Evolutionary conservation across 37 sponge, comb jelly and placozoan species (phyloP).

Genomic region (Chondrilla cf. caribensis): DNA sequence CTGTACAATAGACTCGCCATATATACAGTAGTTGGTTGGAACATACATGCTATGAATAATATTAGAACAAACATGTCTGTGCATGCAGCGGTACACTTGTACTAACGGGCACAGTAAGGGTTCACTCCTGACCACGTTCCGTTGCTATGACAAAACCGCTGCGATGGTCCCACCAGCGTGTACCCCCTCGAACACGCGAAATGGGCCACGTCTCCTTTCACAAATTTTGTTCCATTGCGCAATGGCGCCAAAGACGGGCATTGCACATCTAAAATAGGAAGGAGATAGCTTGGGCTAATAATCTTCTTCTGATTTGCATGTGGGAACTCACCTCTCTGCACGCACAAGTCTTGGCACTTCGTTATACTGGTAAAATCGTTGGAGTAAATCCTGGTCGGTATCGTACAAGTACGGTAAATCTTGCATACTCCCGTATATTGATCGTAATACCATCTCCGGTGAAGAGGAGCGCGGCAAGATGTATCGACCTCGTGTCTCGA

Average conservation of each 20-base stretch:
- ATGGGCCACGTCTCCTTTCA: neutral
- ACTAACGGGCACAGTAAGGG: too few species aligned
- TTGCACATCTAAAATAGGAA: neutral
- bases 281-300: neutral
- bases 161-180: neutral
- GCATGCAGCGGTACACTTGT: too few species aligned
- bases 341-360: neutral
- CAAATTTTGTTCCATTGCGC: neutral
- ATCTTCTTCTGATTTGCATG: neutral
- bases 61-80: too few species aligned
- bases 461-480: neutral
- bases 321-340: neutral
- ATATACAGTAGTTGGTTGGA: too few species aligned
- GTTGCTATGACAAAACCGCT: neutral
- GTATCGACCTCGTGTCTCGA: neutral
- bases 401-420: neutral
- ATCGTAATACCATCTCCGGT: neutral
- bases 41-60: too few species aligned
- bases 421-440: constrained; percentile 6
- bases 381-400: neutral
- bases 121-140: constrained; percentile 7
- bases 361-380: neutral
- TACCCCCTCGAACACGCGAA: neutral
- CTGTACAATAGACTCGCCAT: too few species aligned
- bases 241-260: neutral